These are phyloP conservation scores for Carabus problematicus DNA, from an alignment of 2,888 invertebrate genomes.

Conservation along the genomic window DNA sequence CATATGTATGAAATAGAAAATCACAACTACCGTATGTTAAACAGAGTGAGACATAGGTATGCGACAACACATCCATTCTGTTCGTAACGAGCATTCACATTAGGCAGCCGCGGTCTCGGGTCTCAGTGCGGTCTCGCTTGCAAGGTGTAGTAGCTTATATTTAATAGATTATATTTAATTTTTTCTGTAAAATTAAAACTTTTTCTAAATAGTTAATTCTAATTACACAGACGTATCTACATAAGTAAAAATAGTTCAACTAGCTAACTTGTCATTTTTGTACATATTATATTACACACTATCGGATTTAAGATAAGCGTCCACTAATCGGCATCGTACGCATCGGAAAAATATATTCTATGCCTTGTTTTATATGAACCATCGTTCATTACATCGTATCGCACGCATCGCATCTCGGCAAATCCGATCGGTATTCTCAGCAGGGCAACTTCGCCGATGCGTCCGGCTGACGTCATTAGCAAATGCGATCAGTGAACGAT, in stretches of 20 bases:
- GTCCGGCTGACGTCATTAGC: conserved; percentile 13
- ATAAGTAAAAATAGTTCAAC: no score
- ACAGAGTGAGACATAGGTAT: not conserved
- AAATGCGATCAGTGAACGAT: conserved; percentile 8
- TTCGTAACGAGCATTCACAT: no score
- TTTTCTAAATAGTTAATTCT: no score
- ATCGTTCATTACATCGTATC: conserved; percentile 11
- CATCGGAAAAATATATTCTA: conserved; percentile 7
- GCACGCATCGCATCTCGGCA: conserved; percentile 3
- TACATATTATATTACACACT: no score
- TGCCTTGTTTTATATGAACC: conserved; percentile 7
- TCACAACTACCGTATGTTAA: not conserved
- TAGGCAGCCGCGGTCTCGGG: no score
- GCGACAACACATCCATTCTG: not conserved
- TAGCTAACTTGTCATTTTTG: no score
- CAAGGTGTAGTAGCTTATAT: no score
- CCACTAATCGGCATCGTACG: conserved; percentile 7
- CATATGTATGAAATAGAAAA: not conserved
- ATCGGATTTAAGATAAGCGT: conserved; percentile 2
- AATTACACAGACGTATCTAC: no score
- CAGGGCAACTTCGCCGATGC: not conserved
- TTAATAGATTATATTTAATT: no score
- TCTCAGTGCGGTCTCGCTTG: no score
- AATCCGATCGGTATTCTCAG: conserved; percentile 8
- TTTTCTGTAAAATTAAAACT: no score